phyloP scores from a whole-genome alignment of 2,888 invertebrate genomes.

The Diloba caeruleocephala region DNA sequence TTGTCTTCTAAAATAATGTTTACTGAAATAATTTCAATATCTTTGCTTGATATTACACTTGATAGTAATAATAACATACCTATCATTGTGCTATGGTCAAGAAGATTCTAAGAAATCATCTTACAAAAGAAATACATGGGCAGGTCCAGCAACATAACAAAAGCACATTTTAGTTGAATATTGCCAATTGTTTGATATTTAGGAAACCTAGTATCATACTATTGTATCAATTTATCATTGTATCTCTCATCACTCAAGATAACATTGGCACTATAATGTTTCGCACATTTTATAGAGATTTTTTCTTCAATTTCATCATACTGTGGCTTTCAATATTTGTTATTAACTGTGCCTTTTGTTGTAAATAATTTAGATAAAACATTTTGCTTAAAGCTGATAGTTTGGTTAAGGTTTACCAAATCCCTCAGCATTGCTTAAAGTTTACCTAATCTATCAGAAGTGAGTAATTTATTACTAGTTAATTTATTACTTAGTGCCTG shows the following conservation, averaged over 20 bases:
- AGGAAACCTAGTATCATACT: conserved; percentile 18
- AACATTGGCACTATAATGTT: conserved; percentile 6
- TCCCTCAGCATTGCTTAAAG: too few relatives aligned
- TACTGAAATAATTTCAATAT: background rate
- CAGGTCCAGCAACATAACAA: too few relatives aligned
- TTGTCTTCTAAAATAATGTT: background rate
- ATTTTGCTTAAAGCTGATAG: too few relatives aligned
- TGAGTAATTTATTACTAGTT: too few relatives aligned
- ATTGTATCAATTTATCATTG: conserved; percentile 33
- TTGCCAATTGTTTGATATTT: background rate
- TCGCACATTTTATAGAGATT: conserved; percentile 1
- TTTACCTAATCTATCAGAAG: too few relatives aligned
- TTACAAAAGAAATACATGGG: too few relatives aligned
- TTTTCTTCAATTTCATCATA: background rate
- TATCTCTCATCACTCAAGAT: conserved; percentile 26
- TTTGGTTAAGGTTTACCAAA: too few relatives aligned
- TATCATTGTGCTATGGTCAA: too few relatives aligned
- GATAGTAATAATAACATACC: background rate
- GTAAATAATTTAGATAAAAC: too few relatives aligned
- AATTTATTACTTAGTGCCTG: too few relatives aligned
- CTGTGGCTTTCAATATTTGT: background rate
- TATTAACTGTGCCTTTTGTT: too few relatives aligned
- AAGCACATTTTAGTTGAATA: too few relatives aligned
- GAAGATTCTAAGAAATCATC: background rate
- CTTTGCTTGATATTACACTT: background rate